Percentiles rank a stretch among this genome's conserved stretches.
Evolutionary conservation across 2,888 invertebrate genomes (phyloP).

Genomic region (Hirtodrosophila trivittata): DNA sequence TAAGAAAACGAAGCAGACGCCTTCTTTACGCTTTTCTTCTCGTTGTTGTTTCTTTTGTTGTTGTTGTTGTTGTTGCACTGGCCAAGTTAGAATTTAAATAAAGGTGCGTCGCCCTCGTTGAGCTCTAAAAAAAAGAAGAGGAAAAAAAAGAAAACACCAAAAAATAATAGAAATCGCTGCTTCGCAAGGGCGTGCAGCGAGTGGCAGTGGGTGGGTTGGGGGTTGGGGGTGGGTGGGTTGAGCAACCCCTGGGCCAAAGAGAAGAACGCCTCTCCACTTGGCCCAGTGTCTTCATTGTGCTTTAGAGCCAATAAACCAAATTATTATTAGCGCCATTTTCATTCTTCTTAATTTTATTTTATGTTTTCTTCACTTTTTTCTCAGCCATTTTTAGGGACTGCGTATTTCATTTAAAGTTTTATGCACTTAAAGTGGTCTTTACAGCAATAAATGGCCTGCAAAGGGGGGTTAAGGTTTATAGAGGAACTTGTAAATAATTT

Average conservation of each 20-base stretch:
- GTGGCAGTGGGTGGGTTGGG: background rate
- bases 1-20: conserved; percentile 73
- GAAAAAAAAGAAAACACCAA: conserved; percentile 25
- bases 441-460: conserved; percentile 4
- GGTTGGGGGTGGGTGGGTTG: background rate
- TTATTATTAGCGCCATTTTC: conserved; percentile 82
- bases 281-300: conserved; percentile 79
- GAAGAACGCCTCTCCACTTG: conserved; percentile 57
- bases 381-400: conserved; percentile 35
- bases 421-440: conserved; percentile 62
- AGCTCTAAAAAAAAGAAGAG: conserved; percentile 28
- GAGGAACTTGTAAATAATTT: conserved; percentile 1
- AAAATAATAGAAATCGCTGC: conserved; percentile 42
- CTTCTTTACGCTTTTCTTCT: conserved; percentile 8
- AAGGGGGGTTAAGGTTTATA: background rate
- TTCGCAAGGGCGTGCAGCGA: too few relatives aligned
- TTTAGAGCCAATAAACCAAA: conserved; percentile 83
- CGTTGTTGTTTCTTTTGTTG: conserved; percentile 23
- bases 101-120: conserved; percentile 73
- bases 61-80: conserved; percentile 39
- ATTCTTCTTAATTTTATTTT: conserved; percentile 36
- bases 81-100: conserved; percentile 76
- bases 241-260: conserved; percentile 21
- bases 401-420: conserved; percentile 77
- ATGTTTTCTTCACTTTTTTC: conserved; percentile 12